Base-by-base conservation (phyloP, 2,888 invertebrate genomes). In the Thalpophila matura region DNA sequence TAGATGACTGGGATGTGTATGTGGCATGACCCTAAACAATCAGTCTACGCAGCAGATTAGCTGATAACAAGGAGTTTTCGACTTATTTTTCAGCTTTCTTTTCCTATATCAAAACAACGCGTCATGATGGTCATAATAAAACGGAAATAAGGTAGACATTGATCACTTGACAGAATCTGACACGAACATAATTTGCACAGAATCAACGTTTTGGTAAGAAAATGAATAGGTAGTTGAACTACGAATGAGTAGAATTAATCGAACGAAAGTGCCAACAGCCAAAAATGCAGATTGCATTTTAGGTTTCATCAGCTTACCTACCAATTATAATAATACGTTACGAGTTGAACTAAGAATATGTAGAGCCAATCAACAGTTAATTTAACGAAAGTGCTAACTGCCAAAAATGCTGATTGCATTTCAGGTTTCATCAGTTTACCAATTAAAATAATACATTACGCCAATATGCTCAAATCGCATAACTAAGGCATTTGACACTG, bases 291-390 rank as follows among this genome's bases (percentile, higher is more conserved):
- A 49, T 70, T 43, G 42, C 63, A 47, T 12, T 14, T 43, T 22
- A 4, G 27, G 14, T n/a, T 20, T 20, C 38, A 40, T 12, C n/a
- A 24, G 12, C 5, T n/a, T n/a, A n/a, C n/a, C n/a, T 14, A 22
- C 37, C 68, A 45, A 31, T 68, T 38, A 59, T 4, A 31, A 42
- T 58, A 24, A 14, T 0, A 31, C 24, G 24, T 24, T 16, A 29
- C n/a, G 9, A n/a, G n/a, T n/a, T n/a, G n/a, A n/a, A 33, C 14
- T 6, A 33, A 6, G 14, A 33, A 33, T 14, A n/a, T 14, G 33
- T 6, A 12, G 6, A 33, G 6, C 26, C 62, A 69, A 69, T 63
- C 38, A 61, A 69, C 31, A 33, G 46, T 46, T 27, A 31, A n/a
- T 20, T 22, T 33, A 12, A 33, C 2, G 4, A 27, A 7, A 46